Conservation (phyloP, 2,113 vertebrate genomes). For the Calypte anna region DNA sequence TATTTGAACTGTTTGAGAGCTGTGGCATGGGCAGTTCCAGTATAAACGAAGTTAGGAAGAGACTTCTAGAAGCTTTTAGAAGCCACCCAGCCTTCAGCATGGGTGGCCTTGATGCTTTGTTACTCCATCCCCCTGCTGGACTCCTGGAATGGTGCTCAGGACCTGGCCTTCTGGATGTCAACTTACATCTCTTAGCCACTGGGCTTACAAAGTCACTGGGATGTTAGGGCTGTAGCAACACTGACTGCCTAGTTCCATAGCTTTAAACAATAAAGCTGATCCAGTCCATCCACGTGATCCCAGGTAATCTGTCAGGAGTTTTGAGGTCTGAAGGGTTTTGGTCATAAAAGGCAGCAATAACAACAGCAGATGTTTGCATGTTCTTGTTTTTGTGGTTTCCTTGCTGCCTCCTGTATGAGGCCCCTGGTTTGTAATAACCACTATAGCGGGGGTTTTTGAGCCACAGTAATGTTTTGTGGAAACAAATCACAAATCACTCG, state of each 20-base stretch:
- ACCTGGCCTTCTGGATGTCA: neutral
- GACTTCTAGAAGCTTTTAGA: neutral
- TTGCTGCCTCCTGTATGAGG: neutral
- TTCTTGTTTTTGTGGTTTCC: constrained; percentile 23
- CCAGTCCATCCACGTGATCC: neutral
- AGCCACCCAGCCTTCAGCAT: neutral
- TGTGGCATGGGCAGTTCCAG: neutral
- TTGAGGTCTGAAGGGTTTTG: constrained; percentile 2
- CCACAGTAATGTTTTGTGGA: constrained; percentile 14
- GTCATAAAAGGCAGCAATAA: constrained; percentile 35
- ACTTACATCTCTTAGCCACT: fast-evolving
- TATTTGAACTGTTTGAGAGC: neutral
- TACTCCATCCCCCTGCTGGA: neutral
- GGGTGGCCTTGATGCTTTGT: neutral
- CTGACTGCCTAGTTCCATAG: neutral
- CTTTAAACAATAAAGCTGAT: neutral
- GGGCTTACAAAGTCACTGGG: neutral
- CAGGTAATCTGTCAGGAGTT: constrained; percentile 16
- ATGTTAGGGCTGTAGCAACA: neutral
- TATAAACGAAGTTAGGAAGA: neutral
- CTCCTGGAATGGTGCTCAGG: neutral
- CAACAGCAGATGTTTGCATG: neutral
- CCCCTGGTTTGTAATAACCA: constrained; percentile 29
- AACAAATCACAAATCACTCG: constrained; percentile 73
- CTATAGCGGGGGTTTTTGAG: constrained; percentile 26